Conservation (phyloP, 2,113 vertebrate genomes). For the Nipponia nippon region DNA sequence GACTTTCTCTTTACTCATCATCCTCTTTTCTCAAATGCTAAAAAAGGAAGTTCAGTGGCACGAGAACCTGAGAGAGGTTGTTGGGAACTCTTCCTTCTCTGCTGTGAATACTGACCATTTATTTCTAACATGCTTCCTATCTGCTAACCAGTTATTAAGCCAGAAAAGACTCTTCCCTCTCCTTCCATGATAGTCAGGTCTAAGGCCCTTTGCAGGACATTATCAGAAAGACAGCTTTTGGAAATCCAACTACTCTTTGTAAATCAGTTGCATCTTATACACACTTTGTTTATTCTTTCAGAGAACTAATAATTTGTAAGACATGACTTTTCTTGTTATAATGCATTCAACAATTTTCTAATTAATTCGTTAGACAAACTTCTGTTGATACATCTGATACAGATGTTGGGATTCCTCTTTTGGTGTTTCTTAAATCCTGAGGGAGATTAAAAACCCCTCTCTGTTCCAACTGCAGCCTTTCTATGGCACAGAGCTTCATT, state of each 20-base stretch:
- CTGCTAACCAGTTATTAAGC: background rate
- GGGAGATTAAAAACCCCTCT: background rate
- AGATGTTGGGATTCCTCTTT: background rate
- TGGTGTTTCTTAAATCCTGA: background rate
- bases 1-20: background rate
- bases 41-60: background rate
- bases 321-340: background rate
- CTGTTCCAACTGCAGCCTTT: background rate
- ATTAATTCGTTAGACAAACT: background rate
- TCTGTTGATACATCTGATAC: background rate
- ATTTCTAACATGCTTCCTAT: background rate
- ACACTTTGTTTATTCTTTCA: background rate
- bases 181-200: fast-evolving
- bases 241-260: background rate
- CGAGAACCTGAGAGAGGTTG: background rate
- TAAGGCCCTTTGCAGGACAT: background rate
- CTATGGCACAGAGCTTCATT: background rate
- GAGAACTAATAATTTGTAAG: background rate
- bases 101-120: background rate
- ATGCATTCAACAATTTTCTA: background rate
- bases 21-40: background rate
- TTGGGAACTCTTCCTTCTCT: background rate
- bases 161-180: background rate
- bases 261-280: background rate
- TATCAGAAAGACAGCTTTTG: background rate